Conservation (phyloP, 37 sponge, comb jelly and placozoan species). For the Hormiphora californensis region DNA sequence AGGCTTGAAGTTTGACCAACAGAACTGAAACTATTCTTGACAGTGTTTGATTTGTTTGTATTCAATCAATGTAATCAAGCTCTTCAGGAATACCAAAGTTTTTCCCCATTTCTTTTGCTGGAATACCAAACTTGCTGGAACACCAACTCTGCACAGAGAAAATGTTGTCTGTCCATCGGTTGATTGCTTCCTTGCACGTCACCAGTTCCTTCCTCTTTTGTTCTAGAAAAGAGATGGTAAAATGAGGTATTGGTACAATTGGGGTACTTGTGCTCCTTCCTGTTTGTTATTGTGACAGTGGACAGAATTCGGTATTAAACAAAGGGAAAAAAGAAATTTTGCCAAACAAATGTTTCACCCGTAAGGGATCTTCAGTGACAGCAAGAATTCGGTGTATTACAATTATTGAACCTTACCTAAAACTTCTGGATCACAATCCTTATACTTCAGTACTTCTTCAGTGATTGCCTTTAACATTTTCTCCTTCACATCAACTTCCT, state of each 20-base stretch:
- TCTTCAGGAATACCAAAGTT: conserved; percentile 97
- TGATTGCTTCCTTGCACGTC: conserved; percentile 70
- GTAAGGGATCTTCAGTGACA: no score
- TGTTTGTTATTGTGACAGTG: not conserved
- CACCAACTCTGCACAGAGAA: conserved; percentile 92
- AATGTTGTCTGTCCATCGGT: conserved; percentile 98
- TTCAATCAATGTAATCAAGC: conserved; percentile 76
- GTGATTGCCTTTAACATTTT: conserved; percentile 45
- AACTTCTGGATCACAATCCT: conserved; percentile 77
- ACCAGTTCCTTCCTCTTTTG: conserved; percentile 58
- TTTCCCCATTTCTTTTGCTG: conserved; percentile 65
- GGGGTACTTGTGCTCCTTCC: not conserved
- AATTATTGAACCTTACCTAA: conserved; percentile 9
- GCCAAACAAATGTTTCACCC: no score
- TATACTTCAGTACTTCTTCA: conserved; percentile 66
- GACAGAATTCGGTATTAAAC: no score
- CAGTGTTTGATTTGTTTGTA: no score
- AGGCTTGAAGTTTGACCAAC: no score
- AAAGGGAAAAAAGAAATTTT: no score
- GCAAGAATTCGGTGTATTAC: no score
- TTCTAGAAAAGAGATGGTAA: no score
- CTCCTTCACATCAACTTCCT: conserved; percentile 61
- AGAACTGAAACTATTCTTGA: no score
- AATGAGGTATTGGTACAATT: no score
- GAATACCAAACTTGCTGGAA: conserved; percentile 75